Evolutionary conservation across 1,140 invertebrate species (phyloP).

Genomic region (Ostrea denselamellosa): DNA sequence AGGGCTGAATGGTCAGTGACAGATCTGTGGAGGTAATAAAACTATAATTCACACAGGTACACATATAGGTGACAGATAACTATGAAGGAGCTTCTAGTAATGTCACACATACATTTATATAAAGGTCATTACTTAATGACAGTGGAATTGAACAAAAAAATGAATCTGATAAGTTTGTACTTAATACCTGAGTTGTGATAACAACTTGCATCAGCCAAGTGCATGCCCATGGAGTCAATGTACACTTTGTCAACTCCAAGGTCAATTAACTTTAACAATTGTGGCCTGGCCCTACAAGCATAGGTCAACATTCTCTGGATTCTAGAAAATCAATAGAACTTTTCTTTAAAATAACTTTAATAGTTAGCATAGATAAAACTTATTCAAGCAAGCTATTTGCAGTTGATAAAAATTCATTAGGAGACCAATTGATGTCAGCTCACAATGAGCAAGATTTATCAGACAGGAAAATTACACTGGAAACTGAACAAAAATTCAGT

Average conservation of each 20-base stretch:
- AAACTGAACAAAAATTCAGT: too few species aligned
- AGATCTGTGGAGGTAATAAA: neutral
- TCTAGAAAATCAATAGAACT: neutral
- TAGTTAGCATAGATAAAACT: too few species aligned
- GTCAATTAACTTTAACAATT: neutral
- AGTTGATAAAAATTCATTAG: too few species aligned
- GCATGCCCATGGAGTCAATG: neutral
- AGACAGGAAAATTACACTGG: too few species aligned
- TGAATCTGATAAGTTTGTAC: neutral
- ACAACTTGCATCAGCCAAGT: constrained; percentile 3
- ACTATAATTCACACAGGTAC: neutral
- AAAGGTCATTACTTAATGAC: too few species aligned
- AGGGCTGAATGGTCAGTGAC: constrained; percentile 17
- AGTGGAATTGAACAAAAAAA: too few species aligned
- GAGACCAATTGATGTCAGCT: too few species aligned
- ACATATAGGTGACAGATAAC: neutral
- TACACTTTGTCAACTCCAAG: neutral
- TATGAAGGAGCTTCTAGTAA: too few species aligned
- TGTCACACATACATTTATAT: too few species aligned
- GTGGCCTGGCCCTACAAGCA: neutral
- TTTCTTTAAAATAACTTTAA: too few species aligned
- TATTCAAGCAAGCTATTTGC: too few species aligned
- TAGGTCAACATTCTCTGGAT: neutral
- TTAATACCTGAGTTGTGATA: neutral
- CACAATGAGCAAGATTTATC: too few species aligned